phyloP scores from a whole-genome alignment of 2,113 vertebrate species.

The Nestor notabilis region DNA sequence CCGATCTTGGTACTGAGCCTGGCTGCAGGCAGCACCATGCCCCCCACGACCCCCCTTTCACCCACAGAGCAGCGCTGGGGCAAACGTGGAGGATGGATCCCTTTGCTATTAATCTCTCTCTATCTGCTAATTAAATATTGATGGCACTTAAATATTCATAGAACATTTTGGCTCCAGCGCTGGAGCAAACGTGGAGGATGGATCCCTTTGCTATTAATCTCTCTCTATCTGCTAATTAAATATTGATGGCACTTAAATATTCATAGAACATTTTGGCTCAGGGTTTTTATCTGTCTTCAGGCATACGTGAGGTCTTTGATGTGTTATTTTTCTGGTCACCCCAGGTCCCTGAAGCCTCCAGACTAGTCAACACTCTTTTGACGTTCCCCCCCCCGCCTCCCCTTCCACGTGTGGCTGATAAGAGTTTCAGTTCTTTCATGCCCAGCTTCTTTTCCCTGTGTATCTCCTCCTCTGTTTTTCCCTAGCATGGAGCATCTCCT shows the following conservation, averaged over 20 bases:
- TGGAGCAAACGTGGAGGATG: neutral
- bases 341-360: constrained; percentile 4
- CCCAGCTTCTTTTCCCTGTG: neutral
- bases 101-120: constrained; percentile 34
- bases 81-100: neutral
- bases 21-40: fast-evolving
- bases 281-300: constrained; percentile 49
- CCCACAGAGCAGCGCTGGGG: fast-evolving
- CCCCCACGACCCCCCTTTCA: fast-evolving
- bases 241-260: constrained; percentile 68
- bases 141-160: constrained; percentile 68
- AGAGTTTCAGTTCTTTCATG: neutral
- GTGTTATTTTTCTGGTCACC: constrained; percentile 54
- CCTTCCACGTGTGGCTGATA: neutral
- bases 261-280: constrained; percentile 59
- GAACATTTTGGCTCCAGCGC: constrained; percentile 56
- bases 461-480: neutral
- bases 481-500: neutral
- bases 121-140: constrained; percentile 65
- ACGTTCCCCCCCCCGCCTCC: fast-evolving
- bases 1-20: fast-evolving
- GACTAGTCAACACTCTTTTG: constrained; percentile 8
- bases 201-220: constrained; percentile 43
- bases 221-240: constrained; percentile 56
- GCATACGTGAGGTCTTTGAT: constrained; percentile 38